Evolutionary conservation across 2,888 invertebrate species (phyloP).

Genomic region (Hyles lineata): DNA sequence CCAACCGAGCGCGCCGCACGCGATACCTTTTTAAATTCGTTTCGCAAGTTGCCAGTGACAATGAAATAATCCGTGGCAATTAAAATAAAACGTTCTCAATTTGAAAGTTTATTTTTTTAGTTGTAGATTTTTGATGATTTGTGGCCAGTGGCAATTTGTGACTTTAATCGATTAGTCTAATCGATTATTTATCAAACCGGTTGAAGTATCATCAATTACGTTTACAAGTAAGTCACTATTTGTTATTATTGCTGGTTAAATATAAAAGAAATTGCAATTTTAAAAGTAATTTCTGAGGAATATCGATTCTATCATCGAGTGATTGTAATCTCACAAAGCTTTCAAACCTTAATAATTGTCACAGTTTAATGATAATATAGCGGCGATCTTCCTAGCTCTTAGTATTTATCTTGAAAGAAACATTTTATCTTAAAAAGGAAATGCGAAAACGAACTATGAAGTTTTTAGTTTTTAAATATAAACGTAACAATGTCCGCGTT

Average conservation of each 20-base stretch:
- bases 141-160: constrained; percentile 17
- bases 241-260: background rate
- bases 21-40: constrained; percentile 33
- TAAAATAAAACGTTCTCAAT: constrained; percentile 14
- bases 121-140: background rate
- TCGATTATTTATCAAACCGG: background rate
- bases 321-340: no score
- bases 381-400: no score
- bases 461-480: no score
- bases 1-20: constrained; percentile 53
- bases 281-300: no score
- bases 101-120: constrained; percentile 19
- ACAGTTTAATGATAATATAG: no score
- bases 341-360: no score
- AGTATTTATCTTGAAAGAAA: no score
- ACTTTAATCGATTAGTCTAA: background rate
- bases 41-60: constrained; percentile 29
- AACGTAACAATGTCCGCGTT: no score
- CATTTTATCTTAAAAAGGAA: no score
- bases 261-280: background rate
- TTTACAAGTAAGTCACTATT: constrained; percentile 9
- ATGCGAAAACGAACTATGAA: no score
- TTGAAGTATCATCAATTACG: constrained; percentile 8
- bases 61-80: constrained; percentile 23
- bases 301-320: no score